Percentiles rank a stretch among this genome's conserved stretches.
Conservation (phyloP, 2,888 invertebrate genomes). For the Synergus japonicus region DNA sequence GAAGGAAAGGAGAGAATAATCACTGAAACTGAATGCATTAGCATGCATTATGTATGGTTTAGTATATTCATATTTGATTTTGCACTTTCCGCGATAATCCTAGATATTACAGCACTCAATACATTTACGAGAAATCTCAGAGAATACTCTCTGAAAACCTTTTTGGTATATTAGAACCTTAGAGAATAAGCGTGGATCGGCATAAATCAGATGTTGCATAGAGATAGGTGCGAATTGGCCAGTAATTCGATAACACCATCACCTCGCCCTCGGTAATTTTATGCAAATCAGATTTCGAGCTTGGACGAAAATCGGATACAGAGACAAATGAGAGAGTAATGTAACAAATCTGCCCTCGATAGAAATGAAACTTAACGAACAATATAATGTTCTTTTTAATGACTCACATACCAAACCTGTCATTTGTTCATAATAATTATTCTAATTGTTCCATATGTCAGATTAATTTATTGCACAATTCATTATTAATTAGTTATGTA, state of each 20-base stretch:
- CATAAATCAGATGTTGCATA: slow-evolving; percentile 36
- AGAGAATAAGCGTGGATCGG: slow-evolving; percentile 2
- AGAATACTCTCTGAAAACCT: not conserved
- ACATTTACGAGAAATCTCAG: not conserved
- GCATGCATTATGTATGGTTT: not conserved
- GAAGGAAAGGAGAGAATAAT: not conserved
- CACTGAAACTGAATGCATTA: not conserved
- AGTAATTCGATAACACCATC: slow-evolving; percentile 49
- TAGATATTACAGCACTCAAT: not conserved
- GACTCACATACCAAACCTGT: not conserved
- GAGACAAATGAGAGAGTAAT: slow-evolving; percentile 26
- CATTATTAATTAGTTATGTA: not conserved
- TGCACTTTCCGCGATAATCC: too few relatives aligned
- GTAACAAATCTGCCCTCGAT: not conserved
- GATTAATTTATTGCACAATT: too few relatives aligned
- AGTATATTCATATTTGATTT: too few relatives aligned
- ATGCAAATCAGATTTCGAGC: slow-evolving; percentile 49
- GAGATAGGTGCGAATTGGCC: slow-evolving; percentile 47
- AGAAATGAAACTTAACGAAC: not conserved
- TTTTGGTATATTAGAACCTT: not conserved
- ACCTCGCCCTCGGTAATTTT: slow-evolving; percentile 47
- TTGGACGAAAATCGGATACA: slow-evolving; percentile 43
- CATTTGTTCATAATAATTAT: not conserved
- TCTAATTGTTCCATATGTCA: not conserved
- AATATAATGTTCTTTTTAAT: slow-evolving; percentile 10